Evolutionary conservation across 1,140 invertebrate species (phyloP).

Genomic region (Orchesella cincta): DNA sequence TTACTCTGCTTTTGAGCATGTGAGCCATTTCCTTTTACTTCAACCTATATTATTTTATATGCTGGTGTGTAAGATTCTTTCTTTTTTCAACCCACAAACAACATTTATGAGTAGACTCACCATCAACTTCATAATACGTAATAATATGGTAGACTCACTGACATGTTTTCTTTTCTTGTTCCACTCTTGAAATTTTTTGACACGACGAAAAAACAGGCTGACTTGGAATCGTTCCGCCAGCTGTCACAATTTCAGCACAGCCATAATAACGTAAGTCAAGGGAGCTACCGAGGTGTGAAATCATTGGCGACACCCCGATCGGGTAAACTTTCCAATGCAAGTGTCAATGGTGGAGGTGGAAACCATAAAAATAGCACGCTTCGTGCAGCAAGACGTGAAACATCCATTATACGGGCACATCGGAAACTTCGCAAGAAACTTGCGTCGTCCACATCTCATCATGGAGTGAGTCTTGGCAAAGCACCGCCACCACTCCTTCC

Average conservation of each 20-base stretch:
- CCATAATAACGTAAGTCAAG: slow-evolving; percentile 24
- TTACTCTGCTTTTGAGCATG: too few species aligned
- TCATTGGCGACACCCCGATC: slow-evolving; percentile 25
- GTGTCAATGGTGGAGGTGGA: slow-evolving; percentile 5
- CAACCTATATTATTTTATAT: too few species aligned
- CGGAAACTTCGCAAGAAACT: slow-evolving; percentile 43
- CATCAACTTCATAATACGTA: too few species aligned
- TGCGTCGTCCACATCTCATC: slow-evolving; percentile 31
- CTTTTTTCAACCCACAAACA: too few species aligned
- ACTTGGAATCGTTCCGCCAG: slow-evolving; percentile 49
- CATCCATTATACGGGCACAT: slow-evolving; percentile 52
- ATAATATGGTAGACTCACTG: too few species aligned
- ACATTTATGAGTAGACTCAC: too few species aligned
- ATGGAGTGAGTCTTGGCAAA: slow-evolving; percentile 23
- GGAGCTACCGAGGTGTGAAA: slow-evolving; percentile 31
- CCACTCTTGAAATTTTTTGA: background rate
- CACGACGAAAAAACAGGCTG: slow-evolving; percentile 33
- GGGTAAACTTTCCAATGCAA: slow-evolving; percentile 14
- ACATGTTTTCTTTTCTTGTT: slow-evolving; percentile 12
- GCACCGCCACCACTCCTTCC: slow-evolving; percentile 52
- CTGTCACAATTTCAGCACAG: slow-evolving; percentile 43
- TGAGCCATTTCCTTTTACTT: too few species aligned
- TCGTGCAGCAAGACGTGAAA: slow-evolving; percentile 45
- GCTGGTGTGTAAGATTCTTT: too few species aligned
- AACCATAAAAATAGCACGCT: slow-evolving; percentile 25